phyloP scores from a whole-genome alignment of 92 coral and sea anemone genomes.

The Muricea muricata region DNA sequence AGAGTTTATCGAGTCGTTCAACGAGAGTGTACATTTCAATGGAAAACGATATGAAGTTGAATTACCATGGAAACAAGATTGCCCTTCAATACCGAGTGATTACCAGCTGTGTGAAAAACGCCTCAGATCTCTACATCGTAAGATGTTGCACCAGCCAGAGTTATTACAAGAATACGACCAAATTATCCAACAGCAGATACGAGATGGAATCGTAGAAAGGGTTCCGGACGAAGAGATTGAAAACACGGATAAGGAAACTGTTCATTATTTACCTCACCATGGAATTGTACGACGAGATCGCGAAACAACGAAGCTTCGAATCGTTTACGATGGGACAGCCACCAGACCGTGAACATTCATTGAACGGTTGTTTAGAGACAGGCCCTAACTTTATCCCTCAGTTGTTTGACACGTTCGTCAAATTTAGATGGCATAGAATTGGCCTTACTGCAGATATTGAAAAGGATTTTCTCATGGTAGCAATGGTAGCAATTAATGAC shows the following conservation, averaged over 20 bases:
- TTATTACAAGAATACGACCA: too few relatives aligned
- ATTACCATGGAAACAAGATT: conserved; percentile 67
- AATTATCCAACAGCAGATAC: conserved; percentile 32
- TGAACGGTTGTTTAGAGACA: too few relatives aligned
- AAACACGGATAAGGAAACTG: conserved; percentile 7
- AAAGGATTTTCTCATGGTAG: conserved; percentile 34
- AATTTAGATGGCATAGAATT: conserved; percentile 59
- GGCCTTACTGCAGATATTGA: conserved; percentile 51
- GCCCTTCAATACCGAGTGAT: conserved; percentile 49
- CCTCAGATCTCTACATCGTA: too few relatives aligned
- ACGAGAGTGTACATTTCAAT: conserved; percentile 50
- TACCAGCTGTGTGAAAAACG: conserved; percentile 19
- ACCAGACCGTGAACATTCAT: conserved; percentile 39
- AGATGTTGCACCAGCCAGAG: conserved; percentile 34
- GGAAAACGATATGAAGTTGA: conserved; percentile 68
- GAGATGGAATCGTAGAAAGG: conserved; percentile 52
- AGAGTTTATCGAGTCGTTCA: conserved; percentile 9
- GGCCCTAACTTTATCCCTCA: conserved; percentile 60
- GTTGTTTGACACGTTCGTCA: conserved; percentile 51
- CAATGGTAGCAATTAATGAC: conserved; percentile 60
- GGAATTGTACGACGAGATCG: conserved; percentile 64
- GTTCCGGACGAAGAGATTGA: conserved; percentile 30
- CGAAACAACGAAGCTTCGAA: conserved; percentile 60
- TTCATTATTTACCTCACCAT: conserved; percentile 52
- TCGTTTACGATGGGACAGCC: conserved; percentile 63